A percentile compares a stretch with the other conserved stretches of the same genome.
Conservation (phyloP, 2,113 vertebrate genomes). For the Dasyornis broadbenti region DNA sequence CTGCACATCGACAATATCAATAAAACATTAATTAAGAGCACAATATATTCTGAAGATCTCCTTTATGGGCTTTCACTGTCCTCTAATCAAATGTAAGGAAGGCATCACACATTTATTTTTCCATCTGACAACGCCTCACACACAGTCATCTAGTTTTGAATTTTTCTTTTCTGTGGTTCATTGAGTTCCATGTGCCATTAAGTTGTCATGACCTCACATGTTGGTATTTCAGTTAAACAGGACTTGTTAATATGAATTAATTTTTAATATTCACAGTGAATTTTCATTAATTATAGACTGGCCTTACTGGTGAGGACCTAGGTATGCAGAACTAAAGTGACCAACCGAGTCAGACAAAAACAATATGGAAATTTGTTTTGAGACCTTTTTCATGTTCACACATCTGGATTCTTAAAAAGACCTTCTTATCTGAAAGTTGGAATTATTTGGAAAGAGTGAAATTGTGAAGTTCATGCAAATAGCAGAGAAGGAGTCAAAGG, state of each 20-base stretch:
- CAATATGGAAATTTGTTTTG: neutral
- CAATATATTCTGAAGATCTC: neutral
- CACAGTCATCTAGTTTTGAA: neutral
- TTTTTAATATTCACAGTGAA: neutral
- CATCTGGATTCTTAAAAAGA: neutral
- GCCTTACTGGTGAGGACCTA: neutral
- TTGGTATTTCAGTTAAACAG: neutral
- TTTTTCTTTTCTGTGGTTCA: neutral
- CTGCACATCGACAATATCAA: fast-evolving
- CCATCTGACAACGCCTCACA: neutral
- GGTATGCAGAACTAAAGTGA: neutral
- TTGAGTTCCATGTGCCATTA: neutral
- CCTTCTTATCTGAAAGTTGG: neutral
- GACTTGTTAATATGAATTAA: neutral
- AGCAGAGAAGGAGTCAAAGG: neutral
- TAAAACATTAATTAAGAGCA: neutral
- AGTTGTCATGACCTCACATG: neutral
- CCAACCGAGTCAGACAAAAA: neutral
- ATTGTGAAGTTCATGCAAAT: neutral
- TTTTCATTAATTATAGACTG: neutral
- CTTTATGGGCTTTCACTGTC: neutral
- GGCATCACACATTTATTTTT: neutral
- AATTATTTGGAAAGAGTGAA: neutral
- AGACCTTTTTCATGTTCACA: neutral
- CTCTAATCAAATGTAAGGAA: neutral